Conservation (phyloP, 2,113 vertebrate genomes). For the Grallaria varia region DNA sequence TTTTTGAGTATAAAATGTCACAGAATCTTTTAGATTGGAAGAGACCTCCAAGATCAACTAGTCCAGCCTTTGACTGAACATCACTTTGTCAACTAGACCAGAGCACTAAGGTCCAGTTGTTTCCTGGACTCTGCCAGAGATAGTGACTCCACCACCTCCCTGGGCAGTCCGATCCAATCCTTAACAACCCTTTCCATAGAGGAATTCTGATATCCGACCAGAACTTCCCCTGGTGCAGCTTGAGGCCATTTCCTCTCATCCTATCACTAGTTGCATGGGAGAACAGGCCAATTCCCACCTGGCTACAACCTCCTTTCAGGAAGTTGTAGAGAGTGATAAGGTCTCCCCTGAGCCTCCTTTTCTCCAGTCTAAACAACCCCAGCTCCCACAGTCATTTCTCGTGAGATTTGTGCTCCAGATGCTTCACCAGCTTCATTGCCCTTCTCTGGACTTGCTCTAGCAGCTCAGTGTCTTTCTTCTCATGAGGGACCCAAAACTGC, state of each 20-base stretch:
- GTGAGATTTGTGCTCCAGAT: not conserved
- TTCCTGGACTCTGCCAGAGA: not conserved
- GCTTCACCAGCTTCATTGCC: not conserved
- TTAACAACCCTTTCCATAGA: not conserved
- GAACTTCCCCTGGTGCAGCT: not conserved
- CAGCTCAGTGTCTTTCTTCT: not conserved
- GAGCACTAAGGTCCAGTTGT: not conserved
- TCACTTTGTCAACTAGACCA: not conserved
- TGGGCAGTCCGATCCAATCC: not conserved
- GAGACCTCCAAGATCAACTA: not conserved
- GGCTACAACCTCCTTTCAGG: not conserved
- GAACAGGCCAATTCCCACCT: not conserved
- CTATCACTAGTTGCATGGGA: not conserved
- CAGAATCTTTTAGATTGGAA: not conserved
- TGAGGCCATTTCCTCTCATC: not conserved
- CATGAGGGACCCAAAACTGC: not conserved
- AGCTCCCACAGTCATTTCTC: rapidly evolving
- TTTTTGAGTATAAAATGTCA: not conserved
- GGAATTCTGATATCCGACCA: not conserved
- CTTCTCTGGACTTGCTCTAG: not conserved
- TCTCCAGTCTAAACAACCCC: not conserved
- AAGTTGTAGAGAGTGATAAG: rapidly evolving
- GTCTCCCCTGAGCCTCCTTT: not conserved
- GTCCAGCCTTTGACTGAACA: not conserved
- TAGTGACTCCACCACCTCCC: not conserved